Conservation (phyloP, 2,888 invertebrate genomes). For the Opisthograptis luteolata region DNA sequence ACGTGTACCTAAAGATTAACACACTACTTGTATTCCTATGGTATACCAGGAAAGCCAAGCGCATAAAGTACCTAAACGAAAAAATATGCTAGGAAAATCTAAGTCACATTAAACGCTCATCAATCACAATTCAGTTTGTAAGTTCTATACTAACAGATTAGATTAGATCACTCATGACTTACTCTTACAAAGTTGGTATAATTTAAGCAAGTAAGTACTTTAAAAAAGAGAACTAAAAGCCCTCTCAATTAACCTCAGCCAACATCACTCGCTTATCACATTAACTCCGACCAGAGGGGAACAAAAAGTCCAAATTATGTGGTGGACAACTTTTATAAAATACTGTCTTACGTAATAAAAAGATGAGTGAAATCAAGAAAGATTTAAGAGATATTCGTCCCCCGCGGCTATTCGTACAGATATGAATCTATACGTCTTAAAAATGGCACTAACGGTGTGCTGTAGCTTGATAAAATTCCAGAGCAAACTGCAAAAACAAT, state of each 20-base stretch:
- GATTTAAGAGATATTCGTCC: slow-evolving; percentile 34
- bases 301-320: slow-evolving; percentile 34
- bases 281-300: slow-evolving; percentile 36
- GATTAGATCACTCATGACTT: too few species aligned
- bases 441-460: slow-evolving; percentile 77
- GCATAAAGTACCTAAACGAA: too few species aligned
- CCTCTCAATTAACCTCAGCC: slow-evolving; percentile 19
- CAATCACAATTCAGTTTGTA: too few species aligned
- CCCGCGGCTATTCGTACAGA: slow-evolving; percentile 41
- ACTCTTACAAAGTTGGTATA: too few species aligned
- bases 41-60: too few species aligned
- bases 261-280: slow-evolving; percentile 32
- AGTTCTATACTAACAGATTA: too few species aligned
- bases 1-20: too few species aligned
- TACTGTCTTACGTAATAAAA: slow-evolving; percentile 41
- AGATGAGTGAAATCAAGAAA: slow-evolving; percentile 38
- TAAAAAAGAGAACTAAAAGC: slow-evolving; percentile 6
- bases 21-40: too few species aligned
- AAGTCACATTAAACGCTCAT: too few species aligned
- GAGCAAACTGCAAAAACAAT: slow-evolving; percentile 76
- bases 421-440: slow-evolving; percentile 53
- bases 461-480: slow-evolving; percentile 65
- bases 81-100: too few species aligned
- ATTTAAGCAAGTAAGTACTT: too few species aligned
- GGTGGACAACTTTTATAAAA: slow-evolving; percentile 39